Evolutionary conservation across 1,140 invertebrate species (phyloP).

Genomic region (Pectinophora gossypiella): DNA sequence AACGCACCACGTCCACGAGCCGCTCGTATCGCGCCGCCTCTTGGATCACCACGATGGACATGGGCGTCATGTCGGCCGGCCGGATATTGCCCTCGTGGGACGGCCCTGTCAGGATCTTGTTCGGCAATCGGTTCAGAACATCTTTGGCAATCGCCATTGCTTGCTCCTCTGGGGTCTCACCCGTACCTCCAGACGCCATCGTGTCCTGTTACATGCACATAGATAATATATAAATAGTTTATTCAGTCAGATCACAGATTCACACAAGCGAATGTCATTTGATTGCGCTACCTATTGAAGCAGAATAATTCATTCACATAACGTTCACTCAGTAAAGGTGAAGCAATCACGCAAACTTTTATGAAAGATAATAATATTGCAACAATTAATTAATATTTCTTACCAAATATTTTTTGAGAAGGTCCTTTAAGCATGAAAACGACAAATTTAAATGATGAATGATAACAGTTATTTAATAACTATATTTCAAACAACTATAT

Average conservation of each 20-base stretch:
- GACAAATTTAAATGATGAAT: background rate
- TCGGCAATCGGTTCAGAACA: slow-evolving; percentile 84
- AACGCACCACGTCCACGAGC: slow-evolving; percentile 83
- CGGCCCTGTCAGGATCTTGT: slow-evolving; percentile 81
- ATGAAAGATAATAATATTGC: too few relatives aligned
- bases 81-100: slow-evolving; percentile 84
- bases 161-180: slow-evolving; percentile 80
- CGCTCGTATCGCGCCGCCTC: slow-evolving; percentile 95
- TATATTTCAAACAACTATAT: too few relatives aligned
- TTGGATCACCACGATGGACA: slow-evolving; percentile 95
- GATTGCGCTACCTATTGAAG: too few relatives aligned
- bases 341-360: too few relatives aligned
- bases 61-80: slow-evolving; percentile 84
- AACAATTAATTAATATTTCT: too few relatives aligned
- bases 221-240: background rate
- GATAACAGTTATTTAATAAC: too few relatives aligned
- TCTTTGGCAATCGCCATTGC: slow-evolving; percentile 83
- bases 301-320: too few relatives aligned
- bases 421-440: slow-evolving; percentile 50
- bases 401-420: slow-evolving; percentile 58
- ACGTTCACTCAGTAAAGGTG: too few relatives aligned
- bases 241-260: background rate
- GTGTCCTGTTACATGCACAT: slow-evolving; percentile 40
- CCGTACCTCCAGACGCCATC: slow-evolving; percentile 65
- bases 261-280: background rate